A percentile compares a stretch with the other conserved stretches of the same genome.
Evolutionary conservation across 2,888 invertebrate genomes (phyloP).

Genomic region (Eudasyphora cyanicolor): DNA sequence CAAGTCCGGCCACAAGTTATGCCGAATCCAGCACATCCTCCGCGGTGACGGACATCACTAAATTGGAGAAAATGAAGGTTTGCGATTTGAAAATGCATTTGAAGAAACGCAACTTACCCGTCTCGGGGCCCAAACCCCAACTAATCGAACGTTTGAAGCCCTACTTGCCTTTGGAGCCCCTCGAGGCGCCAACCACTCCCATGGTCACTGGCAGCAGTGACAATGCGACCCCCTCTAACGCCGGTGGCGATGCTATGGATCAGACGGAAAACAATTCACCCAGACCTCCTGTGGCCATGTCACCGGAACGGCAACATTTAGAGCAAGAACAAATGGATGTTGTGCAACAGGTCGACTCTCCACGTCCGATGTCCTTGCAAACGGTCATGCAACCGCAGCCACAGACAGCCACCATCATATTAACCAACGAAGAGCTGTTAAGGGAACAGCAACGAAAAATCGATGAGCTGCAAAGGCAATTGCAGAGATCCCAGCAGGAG

Average conservation of each 20-base stretch:
- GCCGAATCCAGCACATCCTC: slow-evolving; percentile 74
- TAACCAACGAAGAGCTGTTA: slow-evolving; percentile 86
- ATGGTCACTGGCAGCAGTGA: slow-evolving; percentile 74
- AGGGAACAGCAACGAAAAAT: slow-evolving; percentile 92
- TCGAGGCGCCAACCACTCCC: slow-evolving; percentile 78
- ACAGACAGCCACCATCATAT: slow-evolving; percentile 78
- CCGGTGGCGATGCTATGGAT: slow-evolving; percentile 72
- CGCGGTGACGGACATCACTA: slow-evolving; percentile 80
- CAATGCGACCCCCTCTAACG: slow-evolving; percentile 50
- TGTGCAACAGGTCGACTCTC: slow-evolving; percentile 77
- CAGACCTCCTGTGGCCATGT: slow-evolving; percentile 67
- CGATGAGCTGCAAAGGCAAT: slow-evolving; percentile 90
- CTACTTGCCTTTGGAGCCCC: slow-evolving; percentile 81
- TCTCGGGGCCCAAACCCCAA: slow-evolving; percentile 97
- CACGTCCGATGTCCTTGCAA: slow-evolving; percentile 74
- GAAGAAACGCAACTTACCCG: slow-evolving; percentile 95
- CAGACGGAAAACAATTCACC: slow-evolving; percentile 74
- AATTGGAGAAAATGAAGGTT: slow-evolving; percentile 97
- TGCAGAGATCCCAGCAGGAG: slow-evolving; percentile 89
- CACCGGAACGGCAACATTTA: slow-evolving; percentile 68
- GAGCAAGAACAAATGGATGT: slow-evolving; percentile 80
- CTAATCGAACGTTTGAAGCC: slow-evolving; percentile 94
- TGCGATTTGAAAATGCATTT: slow-evolving; percentile 96
- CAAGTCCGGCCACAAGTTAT: slow-evolving; percentile 78
- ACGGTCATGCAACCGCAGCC: slow-evolving; percentile 75